These are phyloP conservation scores for Arctia plantaginis DNA, from an alignment of 2,888 invertebrate genomes.

Conservation along the genomic window DNA sequence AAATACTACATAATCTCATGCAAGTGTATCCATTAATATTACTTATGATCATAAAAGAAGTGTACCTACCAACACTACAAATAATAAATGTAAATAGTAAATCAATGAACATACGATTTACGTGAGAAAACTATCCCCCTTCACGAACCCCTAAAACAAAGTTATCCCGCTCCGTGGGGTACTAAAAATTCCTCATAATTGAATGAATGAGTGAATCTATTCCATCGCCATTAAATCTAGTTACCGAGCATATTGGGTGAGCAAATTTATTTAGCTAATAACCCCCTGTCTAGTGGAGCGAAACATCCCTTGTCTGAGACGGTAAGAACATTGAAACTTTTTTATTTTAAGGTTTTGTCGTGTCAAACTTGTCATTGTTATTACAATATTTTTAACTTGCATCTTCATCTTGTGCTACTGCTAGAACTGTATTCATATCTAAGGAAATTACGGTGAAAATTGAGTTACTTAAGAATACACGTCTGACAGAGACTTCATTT, in stretches of 20 bases:
- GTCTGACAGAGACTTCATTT: not conserved
- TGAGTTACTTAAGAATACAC: too few species aligned
- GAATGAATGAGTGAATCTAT: conserved; percentile 81
- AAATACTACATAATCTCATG: not conserved
- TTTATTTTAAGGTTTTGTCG: not conserved
- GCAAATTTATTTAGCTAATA: conserved; percentile 87
- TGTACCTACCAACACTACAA: conserved; percentile 10
- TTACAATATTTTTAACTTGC: not conserved
- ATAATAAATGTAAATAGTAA: conserved; percentile 57
- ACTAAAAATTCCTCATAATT: conserved; percentile 86
- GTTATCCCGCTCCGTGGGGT: conserved; percentile 80
- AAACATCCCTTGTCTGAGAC: conserved; percentile 68
- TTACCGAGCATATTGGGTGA: conserved; percentile 86
- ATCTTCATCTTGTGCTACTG: not conserved
- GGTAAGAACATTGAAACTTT: conserved; percentile 42
- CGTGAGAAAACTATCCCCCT: conserved; percentile 82
- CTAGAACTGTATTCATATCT: not conserved
- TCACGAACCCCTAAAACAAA: conserved; percentile 79
- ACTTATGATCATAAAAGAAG: not conserved
- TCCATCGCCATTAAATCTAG: conserved; percentile 87
- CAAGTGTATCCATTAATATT: not conserved
- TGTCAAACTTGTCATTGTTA: not conserved
- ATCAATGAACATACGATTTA: conserved; percentile 71
- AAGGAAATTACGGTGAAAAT: not conserved
- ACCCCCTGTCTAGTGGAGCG: conserved; percentile 69